Base-by-base conservation (phyloP, 2,888 invertebrate genomes). In the Lysandra bellargus region DNA sequence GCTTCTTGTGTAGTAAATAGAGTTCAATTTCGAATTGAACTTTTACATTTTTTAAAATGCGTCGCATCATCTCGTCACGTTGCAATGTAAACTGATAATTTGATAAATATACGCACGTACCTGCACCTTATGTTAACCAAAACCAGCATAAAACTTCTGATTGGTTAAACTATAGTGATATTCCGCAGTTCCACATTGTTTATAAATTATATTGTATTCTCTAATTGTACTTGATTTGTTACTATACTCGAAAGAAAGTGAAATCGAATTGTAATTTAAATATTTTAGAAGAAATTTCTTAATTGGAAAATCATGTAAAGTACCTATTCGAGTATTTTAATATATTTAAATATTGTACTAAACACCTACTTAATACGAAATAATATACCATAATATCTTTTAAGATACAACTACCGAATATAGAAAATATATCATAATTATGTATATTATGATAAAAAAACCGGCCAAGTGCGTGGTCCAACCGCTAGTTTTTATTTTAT, bases 231-330 rank as follows among this genome's bases (percentile, higher is more conserved):
- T 33, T 33, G 4, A 69, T 69, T 69, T 69, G 33, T 69, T 69
- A 69, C 30, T 33, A 69, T 33, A 33, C 69, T 37, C 33, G 30
- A 69, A 69, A 37, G 33, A 69, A 69, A 69, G 69, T 69, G 33
- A 69, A 69, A 69, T 14, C 33, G 37, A 33, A 33, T 33, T 69
- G 14, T 69, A 37, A 69, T 69, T 69, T 37, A 33, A 69, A 69
- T 69, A 69, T 12, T 37, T 69, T 33, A 69, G 69, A 69, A 33
- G 14, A 69, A 69, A 69, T 69, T 69, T 69, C 69, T 33, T 69
- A 69, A 69, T 69, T 17, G 69, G 69, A 69, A 69, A 69, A 69
- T 69, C 33, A 69, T 69, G 69, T 37, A 69, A 69, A 69, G 33
- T 33, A 69, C 30, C 64, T 64, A 64, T 30, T 30, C 4, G 30